Conservation (phyloP, 2,888 invertebrate genomes). For the Pardosa pseudoannulata region DNA sequence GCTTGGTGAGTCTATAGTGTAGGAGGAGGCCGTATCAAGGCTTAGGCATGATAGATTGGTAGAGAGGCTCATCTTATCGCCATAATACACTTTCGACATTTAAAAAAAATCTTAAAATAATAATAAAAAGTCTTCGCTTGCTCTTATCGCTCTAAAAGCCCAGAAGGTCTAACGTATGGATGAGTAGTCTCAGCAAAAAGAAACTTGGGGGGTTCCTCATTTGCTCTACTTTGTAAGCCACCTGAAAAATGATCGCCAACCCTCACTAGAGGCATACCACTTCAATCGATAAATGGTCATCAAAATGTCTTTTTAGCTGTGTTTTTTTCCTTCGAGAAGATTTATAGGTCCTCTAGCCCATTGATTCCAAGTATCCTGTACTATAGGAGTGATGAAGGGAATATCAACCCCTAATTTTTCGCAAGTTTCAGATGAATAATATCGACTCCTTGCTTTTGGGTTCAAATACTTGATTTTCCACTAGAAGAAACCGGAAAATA, state of each 20-base stretch:
- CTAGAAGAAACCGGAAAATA: too few species aligned
- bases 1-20: conserved; percentile 14
- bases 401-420: too few species aligned
- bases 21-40: conserved; percentile 19
- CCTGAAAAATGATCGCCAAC: conserved; percentile 65
- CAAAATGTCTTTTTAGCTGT: background rate
- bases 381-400: background rate
- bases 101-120: conserved; percentile 32
- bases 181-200: conserved; percentile 11
- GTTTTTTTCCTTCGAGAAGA: conserved; percentile 11
- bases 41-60: conserved; percentile 59
- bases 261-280: conserved; percentile 29
- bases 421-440: too few species aligned
- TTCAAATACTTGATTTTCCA: too few species aligned
- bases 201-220: conserved; percentile 37
- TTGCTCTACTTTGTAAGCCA: conserved; percentile 63
- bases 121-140: conserved; percentile 27
- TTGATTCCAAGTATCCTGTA: background rate
- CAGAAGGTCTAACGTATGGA: conserved; percentile 54
- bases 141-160: conserved; percentile 61
- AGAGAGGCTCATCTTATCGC: conserved; percentile 57
- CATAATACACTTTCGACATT: conserved; percentile 60
- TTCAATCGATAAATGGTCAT: conserved; percentile 49
- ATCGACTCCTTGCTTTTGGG: too few species aligned
- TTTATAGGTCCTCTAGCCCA: conserved; percentile 22